Conservation (phyloP, 1,140 invertebrate species). For the Atta cephalotes region DNA sequence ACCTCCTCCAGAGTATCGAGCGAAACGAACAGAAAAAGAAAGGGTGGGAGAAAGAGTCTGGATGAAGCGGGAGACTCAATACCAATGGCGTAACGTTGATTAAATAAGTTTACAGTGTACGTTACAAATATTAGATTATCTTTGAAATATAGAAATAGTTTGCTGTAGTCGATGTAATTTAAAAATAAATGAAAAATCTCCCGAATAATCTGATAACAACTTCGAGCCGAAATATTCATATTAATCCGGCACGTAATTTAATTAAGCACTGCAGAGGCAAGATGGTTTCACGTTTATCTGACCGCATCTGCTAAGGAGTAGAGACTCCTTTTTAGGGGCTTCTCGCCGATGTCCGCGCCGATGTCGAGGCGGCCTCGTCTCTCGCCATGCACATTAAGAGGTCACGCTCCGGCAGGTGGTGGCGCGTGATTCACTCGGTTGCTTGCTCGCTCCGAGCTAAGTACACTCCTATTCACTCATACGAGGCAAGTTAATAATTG, state of each 20-base stretch:
- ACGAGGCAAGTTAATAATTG: slow-evolving; percentile 77
- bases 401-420: slow-evolving; percentile 82
- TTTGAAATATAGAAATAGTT: neutral
- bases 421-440: slow-evolving; percentile 79
- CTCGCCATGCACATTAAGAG: slow-evolving; percentile 78
- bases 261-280: slow-evolving; percentile 17
- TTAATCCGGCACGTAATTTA: slow-evolving; percentile 26
- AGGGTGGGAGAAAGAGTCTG: neutral
- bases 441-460: slow-evolving; percentile 71
- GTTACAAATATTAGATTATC: neutral
- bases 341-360: slow-evolving; percentile 54
- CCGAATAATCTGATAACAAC: neutral
- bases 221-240: neutral
- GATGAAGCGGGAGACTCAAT: slow-evolving; percentile 9
- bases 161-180: neutral
- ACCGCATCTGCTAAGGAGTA: slow-evolving; percentile 11
- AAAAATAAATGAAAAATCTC: neutral
- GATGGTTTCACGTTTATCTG: slow-evolving; percentile 14
- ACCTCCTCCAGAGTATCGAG: slow-evolving; percentile 17
- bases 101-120: neutral
- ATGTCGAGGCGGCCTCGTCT: slow-evolving; percentile 60
- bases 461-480: slow-evolving; percentile 73
- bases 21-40: neutral
- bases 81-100: slow-evolving; percentile 36
- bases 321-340: neutral